A percentile compares a stretch with the other conserved stretches of the same genome.
These are phyloP conservation scores for Drosophila bunnanda DNA, from an alignment of 2,888 invertebrate genomes.

Conservation along the genomic window DNA sequence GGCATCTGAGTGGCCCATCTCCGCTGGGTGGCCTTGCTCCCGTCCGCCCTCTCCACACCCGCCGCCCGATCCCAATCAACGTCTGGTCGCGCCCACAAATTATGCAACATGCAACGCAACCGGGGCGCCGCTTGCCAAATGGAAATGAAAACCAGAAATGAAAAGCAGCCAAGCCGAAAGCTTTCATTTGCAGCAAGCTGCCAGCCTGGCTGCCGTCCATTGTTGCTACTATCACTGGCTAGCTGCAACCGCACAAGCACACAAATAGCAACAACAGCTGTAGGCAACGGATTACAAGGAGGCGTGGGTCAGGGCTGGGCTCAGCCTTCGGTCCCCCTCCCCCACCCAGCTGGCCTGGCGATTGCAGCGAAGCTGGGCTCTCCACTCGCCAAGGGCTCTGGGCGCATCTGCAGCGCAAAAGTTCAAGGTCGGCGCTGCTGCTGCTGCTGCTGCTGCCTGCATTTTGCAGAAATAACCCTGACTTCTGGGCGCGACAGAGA, in stretches of 20 bases:
- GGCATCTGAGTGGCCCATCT: slow-evolving; percentile 34
- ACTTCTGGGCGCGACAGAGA: slow-evolving; percentile 42
- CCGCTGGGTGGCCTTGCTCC: slow-evolving; percentile 34
- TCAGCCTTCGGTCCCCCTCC: background rate
- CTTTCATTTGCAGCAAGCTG: slow-evolving; percentile 58
- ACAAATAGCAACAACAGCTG: slow-evolving; percentile 32
- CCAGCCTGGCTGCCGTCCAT: slow-evolving; percentile 7
- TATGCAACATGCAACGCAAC: slow-evolving; percentile 69
- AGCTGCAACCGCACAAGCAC: slow-evolving; percentile 43
- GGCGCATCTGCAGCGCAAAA: slow-evolving; percentile 60
- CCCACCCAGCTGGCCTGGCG: slow-evolving; percentile 22
- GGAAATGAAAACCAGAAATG: slow-evolving; percentile 75
- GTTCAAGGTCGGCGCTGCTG: slow-evolving; percentile 67
- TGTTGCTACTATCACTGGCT: slow-evolving; percentile 51
- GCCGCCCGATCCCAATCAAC: slow-evolving; percentile 54
- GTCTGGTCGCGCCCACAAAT: slow-evolving; percentile 69
- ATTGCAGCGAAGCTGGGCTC: slow-evolving; percentile 27
- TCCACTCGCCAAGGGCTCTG: slow-evolving; percentile 14
- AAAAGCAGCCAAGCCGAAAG: slow-evolving; percentile 76
- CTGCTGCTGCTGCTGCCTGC: slow-evolving; percentile 19
- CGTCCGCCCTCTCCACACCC: background rate
- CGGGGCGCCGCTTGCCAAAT: slow-evolving; percentile 52
- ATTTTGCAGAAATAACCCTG: slow-evolving; percentile 58
- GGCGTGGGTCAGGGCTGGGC: slow-evolving; percentile 36
- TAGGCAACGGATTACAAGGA: slow-evolving; percentile 58